Evolutionary conservation across 2,113 vertebrate species (phyloP), one percentile per base, ranked within the genome.

Genomic region (Pantherophis guttatus): DNA sequence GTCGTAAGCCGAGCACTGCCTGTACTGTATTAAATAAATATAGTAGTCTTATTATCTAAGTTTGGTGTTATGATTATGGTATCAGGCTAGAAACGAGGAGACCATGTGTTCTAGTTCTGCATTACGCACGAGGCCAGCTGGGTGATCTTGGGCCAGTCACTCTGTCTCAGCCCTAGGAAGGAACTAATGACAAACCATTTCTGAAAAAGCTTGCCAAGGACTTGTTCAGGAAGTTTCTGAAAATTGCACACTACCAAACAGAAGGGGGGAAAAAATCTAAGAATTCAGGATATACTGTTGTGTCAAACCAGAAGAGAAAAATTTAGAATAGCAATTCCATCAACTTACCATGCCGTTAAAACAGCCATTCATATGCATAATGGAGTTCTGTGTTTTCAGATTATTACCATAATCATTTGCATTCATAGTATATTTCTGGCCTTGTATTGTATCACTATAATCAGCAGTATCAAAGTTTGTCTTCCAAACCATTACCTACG

Each of bases 401-500:
- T 93, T 94, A 50, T 98, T 98, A 29, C 97, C 94, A 89, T 95
- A 95, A 93, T 98, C 97, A 91, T 97, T 97, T 70, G 94, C 89
- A 17, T 59, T 93, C 10, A 94, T 92, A 21, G 94, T 50, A 17
- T 91, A 94, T 57, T 97, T 98, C 94, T 95, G 96, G 1, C 94
- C 93, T 94, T 96, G 98, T 88, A 94, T 65, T 62, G 94, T 92
- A 50, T 98, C 98, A 29, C 96, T 94, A 91, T 96, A 95, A 93
- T 98, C 97, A 33, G n/a, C 88, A 12, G 92, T 26, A 86, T 98
- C 98, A 90, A 99, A 99, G 96, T 99, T 99, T 58, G 98, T 99
- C 97, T 98, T 99, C 99, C 99, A 99, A 91, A 99, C 98, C 99
- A 99, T 98, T 48, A 99, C 98, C 99, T 99, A 96, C 8, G 94